A percentile compares a stretch with the other conserved stretches of the same genome.
These are phyloP conservation scores for Stylophora pistillata DNA, from an alignment of 64 coral and sea anemone genomes.

Conservation along the genomic window DNA sequence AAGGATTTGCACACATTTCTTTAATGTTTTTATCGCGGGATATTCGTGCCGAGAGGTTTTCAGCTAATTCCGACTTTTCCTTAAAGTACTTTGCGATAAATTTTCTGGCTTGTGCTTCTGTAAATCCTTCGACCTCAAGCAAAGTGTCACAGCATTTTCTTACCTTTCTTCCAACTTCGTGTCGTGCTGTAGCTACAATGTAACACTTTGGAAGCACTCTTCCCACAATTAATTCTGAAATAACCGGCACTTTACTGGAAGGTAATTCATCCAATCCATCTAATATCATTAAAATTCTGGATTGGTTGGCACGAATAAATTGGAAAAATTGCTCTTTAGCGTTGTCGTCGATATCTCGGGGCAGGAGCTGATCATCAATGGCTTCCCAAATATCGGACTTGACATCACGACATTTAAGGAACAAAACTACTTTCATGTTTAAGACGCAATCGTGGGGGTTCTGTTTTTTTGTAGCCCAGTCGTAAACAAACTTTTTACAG, in stretches of 20 bases:
- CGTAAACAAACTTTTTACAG: conserved; percentile 48
- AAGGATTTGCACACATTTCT: not conserved
- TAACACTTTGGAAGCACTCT: not conserved
- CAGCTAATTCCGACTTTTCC: not conserved
- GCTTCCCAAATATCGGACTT: conserved; percentile 1
- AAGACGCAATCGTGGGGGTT: not conserved
- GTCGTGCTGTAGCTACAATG: not conserved
- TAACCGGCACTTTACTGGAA: not conserved
- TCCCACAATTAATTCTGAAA: not conserved
- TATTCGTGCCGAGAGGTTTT: not conserved
- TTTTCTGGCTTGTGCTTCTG: not conserved
- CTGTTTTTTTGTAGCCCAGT: conserved; percentile 42
- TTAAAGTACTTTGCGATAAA: conserved; percentile 11
- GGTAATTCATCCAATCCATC: conserved; percentile 46
- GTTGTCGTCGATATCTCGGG: too few relatives aligned
- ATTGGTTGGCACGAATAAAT: not conserved
- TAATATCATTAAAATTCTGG: not conserved
- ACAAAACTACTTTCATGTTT: conserved; percentile 8
- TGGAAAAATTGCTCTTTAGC: too few relatives aligned
- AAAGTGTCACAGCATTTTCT: conserved; percentile 14
- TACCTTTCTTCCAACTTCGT: not conserved
- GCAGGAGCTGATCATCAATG: conserved; percentile 9
- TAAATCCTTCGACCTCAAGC: conserved; percentile 44
- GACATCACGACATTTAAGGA: conserved; percentile 49
- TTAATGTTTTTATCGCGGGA: not conserved